Evolutionary conservation across 1,140 invertebrate species (phyloP), one percentile per base, ranked within the genome.

Genomic region (Nylanderia fulva): DNA sequence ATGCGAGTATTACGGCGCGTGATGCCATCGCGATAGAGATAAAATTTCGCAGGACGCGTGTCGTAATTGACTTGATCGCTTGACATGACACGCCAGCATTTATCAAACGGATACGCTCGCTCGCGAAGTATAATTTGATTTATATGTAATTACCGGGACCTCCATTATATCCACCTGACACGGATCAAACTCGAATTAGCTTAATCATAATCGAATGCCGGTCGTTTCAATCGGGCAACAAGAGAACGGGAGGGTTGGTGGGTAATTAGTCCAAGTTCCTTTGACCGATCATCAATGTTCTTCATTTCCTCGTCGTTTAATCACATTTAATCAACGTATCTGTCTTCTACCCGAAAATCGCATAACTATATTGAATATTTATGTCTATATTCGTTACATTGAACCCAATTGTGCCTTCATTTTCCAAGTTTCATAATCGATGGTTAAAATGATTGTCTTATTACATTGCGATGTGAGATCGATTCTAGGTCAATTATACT

Each of bases 101-200:
- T 88, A 89, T 89, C 87, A 86, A 88, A 90, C 84, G 86, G 84
- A 88, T 90, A 86, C 82, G 86, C 80, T 80, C 54, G 84, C 79
- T 84, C 86, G 77, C 66, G 83, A 86, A 88, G 86, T 90, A 86
- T 91, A 92, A 93, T 94, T 93, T 90, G 91, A 94, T 93, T 93
- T 87, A 90, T 93, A 94, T 93, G 90, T 92, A 92, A 94, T 94
- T 93, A 92, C 90, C 90, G 90, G 72, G 83, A 85, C 86, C 85
- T 91, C 90, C 93, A 93, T 94, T 93, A 94, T 91, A 92, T 89
- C 92, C 93, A 94, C 91, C 92, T 94, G 93, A 90, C 92, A 90
- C 92, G 91, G 90, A 93, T 94, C 90, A 92, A 93, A 94, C 89
- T 93, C 90, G 85, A 93, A 93, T 94, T 93, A 94, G 91, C 92